Evolutionary conservation across 2,113 vertebrate species (phyloP).

Genomic region (Mastomys natalensis): DNA sequence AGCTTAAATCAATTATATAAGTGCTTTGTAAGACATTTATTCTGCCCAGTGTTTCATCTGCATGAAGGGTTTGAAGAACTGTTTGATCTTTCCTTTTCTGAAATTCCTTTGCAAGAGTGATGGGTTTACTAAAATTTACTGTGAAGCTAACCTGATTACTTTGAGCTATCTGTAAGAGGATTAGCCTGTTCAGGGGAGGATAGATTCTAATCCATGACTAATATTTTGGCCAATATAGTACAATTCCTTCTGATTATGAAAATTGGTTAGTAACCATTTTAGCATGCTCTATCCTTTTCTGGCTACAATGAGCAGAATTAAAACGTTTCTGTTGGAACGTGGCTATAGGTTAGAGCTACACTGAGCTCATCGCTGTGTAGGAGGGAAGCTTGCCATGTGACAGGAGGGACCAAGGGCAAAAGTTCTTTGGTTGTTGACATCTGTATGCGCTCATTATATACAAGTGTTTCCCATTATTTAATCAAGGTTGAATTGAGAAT

Average conservation of each 20-base stretch:
- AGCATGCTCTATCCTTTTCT: conserved; percentile 60
- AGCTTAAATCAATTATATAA: conserved; percentile 70
- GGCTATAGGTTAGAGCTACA: conserved; percentile 35
- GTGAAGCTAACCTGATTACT: conserved; percentile 77
- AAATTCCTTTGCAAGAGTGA: conserved; percentile 69
- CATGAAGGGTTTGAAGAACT: conserved; percentile 67
- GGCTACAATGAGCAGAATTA: conserved; percentile 47
- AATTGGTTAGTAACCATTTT: conserved; percentile 77
- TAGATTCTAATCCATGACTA: conserved; percentile 79
- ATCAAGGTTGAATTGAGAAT: conserved; percentile 64
- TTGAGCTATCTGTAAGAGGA: conserved; percentile 75
- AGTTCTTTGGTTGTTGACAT: conserved; percentile 53
- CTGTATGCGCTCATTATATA: conserved; percentile 8
- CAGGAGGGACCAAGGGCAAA: conserved; percentile 3
- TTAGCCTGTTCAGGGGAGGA: conserved; percentile 69
- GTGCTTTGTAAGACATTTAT: conserved; percentile 63
- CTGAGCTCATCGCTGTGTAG: conserved; percentile 8
- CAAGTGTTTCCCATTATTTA: conserved; percentile 78
- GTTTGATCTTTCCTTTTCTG: conserved; percentile 74
- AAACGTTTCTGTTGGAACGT: conserved; percentile 66
- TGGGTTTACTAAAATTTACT: conserved; percentile 63
- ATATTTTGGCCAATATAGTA: conserved; percentile 73
- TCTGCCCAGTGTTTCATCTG: conserved; percentile 62
- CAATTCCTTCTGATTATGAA: conserved; percentile 77
- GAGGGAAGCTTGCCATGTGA: conserved; percentile 51